Percentiles rank a stretch among this genome's conserved stretches.
Conservation (phyloP, 2,113 vertebrate species). For the Mugil cephalus region DNA sequence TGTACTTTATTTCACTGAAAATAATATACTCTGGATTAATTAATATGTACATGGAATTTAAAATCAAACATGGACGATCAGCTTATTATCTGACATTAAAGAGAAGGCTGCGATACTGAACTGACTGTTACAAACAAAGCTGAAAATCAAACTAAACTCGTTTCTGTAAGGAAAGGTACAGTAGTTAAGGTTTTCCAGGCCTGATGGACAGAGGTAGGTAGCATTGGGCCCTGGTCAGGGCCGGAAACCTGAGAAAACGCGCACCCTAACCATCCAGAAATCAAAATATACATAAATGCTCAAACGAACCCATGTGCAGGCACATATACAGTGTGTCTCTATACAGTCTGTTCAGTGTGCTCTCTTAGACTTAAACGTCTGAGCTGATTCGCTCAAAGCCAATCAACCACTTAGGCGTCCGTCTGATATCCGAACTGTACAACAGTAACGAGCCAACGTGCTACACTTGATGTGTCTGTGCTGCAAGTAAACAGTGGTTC, state of each 20-base stretch:
- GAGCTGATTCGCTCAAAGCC: slow-evolving; percentile 36
- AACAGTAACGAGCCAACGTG: slow-evolving; percentile 14
- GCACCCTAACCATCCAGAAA: slow-evolving; percentile 68
- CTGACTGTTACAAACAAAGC: slow-evolving; percentile 12
- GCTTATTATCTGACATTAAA: slow-evolving; percentile 43
- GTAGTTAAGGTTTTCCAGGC: slow-evolving; percentile 75
- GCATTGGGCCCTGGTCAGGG: slow-evolving; percentile 55
- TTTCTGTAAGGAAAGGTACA: slow-evolving; percentile 67
- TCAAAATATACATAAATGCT: slow-evolving; percentile 24
- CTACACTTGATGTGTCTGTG: slow-evolving; percentile 33
- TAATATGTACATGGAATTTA: slow-evolving; percentile 59
- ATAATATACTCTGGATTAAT: slow-evolving; percentile 47
- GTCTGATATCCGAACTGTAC: slow-evolving; percentile 17
- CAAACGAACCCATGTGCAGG: slow-evolving; percentile 48
- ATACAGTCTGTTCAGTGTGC: slow-evolving; percentile 12
- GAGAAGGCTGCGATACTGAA: slow-evolving; percentile 40
- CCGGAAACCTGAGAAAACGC: slow-evolving; percentile 80
- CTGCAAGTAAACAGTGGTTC: slow-evolving; percentile 18
- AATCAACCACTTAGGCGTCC: slow-evolving; percentile 19
- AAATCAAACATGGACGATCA: slow-evolving; percentile 34
- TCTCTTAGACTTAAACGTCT: slow-evolving; percentile 6
- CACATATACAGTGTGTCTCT: slow-evolving; percentile 22
- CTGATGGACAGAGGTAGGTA: slow-evolving; percentile 81
- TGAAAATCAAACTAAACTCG: slow-evolving; percentile 55
- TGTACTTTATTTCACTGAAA: slow-evolving; percentile 59